These are phyloP conservation scores for Anoura caudifer DNA, from an alignment of 2,113 vertebrate species.

Conservation along the genomic window DNA sequence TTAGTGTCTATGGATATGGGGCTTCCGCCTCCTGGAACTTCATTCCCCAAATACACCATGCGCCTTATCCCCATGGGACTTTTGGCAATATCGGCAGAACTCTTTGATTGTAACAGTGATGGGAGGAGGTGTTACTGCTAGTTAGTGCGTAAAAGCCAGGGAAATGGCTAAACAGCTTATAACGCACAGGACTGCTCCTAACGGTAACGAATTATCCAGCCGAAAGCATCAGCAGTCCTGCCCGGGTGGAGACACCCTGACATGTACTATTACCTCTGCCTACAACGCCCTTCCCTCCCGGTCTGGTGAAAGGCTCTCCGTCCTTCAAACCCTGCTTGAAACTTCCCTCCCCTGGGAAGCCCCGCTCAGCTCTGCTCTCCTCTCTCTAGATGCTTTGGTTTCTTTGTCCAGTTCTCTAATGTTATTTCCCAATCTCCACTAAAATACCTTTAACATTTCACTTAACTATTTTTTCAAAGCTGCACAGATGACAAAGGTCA, in stretches of 20 bases:
- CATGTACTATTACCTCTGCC: background rate
- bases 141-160: background rate
- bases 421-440: background rate
- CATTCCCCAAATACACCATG: background rate
- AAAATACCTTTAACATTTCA: background rate
- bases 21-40: background rate
- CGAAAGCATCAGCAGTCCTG: background rate
- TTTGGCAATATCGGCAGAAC: background rate
- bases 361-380: background rate
- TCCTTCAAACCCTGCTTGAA: background rate
- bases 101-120: background rate
- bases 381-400: background rate
- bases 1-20: background rate
- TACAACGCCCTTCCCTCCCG: background rate
- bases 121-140: background rate
- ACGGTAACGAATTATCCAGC: background rate
- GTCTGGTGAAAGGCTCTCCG: background rate
- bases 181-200: background rate
- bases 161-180: background rate
- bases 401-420: background rate
- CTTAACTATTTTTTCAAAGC: background rate
- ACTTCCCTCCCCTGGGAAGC: background rate
- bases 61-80: background rate
- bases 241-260: background rate
- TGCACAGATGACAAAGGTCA: background rate